Conservation (phyloP, 2,113 vertebrate species). For the Leiothrix lutea region DNA sequence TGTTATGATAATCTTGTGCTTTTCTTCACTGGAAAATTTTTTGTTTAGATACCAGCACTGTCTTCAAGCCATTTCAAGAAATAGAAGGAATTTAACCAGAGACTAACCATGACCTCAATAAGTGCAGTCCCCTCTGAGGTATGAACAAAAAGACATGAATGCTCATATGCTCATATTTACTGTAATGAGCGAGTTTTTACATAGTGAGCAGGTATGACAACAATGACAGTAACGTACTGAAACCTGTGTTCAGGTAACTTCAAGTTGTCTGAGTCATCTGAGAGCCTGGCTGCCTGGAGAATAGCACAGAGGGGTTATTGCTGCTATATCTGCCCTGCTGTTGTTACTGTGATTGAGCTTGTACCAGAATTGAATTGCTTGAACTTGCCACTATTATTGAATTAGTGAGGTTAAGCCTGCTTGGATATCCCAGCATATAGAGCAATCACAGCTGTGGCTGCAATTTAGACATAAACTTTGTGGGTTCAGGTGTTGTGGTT, state of each 20-base stretch:
- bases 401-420: neutral
- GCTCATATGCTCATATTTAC: neutral
- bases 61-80: neutral
- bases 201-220: neutral
- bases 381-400: neutral
- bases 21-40: neutral
- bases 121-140: neutral
- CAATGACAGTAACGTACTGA: neutral
- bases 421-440: neutral
- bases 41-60: neutral
- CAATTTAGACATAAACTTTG: neutral
- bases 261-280: neutral
- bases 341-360: neutral
- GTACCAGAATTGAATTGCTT: neutral
- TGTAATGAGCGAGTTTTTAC: neutral
- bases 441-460: neutral
- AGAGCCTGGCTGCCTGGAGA: neutral
- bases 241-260: neutral
- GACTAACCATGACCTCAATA: neutral
- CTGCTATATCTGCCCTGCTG: neutral
- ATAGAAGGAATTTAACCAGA: neutral
- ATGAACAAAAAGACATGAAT: neutral
- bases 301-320: accelerated
- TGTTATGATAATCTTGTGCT: neutral
- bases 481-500: too few relatives aligned